These are phyloP conservation scores for Tympanuchus pallidicinctus DNA, from an alignment of 2,113 vertebrate genomes.

Conservation along the genomic window DNA sequence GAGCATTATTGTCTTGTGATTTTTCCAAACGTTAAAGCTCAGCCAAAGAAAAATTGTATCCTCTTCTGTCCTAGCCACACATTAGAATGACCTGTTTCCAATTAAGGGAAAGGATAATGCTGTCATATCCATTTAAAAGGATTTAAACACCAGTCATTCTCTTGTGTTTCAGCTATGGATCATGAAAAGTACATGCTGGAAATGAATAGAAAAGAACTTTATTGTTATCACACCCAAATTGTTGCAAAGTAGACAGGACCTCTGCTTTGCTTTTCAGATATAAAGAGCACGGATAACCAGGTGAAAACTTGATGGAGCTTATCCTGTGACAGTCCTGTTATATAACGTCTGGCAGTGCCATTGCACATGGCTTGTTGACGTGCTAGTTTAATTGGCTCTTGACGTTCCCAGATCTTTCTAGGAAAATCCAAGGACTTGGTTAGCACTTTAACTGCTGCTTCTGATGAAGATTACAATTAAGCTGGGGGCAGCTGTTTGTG, in stretches of 20 bases:
- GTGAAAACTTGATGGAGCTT: background rate
- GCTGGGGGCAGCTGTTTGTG: background rate
- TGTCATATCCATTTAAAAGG: conserved; percentile 20
- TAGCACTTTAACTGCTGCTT: conserved; percentile 7
- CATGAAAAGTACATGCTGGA: background rate
- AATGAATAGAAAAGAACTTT: background rate
- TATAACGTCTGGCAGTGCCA: background rate
- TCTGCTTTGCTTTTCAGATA: conserved; percentile 13
- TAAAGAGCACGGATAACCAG: background rate
- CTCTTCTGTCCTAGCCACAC: background rate
- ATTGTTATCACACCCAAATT: background rate
- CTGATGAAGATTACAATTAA: background rate
- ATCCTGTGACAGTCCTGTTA: background rate
- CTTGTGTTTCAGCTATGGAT: background rate
- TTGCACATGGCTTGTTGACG: background rate
- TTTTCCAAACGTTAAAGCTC: conserved; percentile 3
- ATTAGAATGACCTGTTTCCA: conserved; percentile 23
- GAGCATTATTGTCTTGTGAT: background rate
- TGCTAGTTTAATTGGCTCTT: conserved; percentile 27
- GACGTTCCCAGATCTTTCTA: conserved; percentile 19
- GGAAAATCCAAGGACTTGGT: conserved; percentile 13
- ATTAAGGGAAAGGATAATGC: conserved; percentile 15
- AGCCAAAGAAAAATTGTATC: background rate
- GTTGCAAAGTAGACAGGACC: background rate
- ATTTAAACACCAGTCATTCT: conserved; percentile 1